Evolutionary conservation across 2,888 invertebrate species (phyloP).

Genomic region (Rotaria sp.): DNA sequence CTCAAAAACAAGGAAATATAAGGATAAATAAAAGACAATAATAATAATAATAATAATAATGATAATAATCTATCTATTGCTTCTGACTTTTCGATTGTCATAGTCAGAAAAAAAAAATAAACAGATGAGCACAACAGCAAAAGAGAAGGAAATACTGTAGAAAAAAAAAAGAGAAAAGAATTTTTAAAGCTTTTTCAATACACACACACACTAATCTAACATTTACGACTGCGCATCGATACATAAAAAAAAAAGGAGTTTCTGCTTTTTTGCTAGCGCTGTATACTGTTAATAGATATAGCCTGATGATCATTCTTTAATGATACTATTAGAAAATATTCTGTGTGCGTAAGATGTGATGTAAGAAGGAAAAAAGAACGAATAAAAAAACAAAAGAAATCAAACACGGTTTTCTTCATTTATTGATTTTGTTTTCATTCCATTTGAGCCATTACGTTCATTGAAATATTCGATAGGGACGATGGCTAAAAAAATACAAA

Average conservation of each 20-base stretch:
- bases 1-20: not conserved
- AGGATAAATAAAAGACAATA: not conserved
- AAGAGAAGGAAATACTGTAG: not conserved
- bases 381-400: not conserved
- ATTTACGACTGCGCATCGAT: not conserved
- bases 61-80: not conserved
- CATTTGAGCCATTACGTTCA: constrained; percentile 20
- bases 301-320: constrained; percentile 2
- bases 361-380: not conserved
- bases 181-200: not conserved
- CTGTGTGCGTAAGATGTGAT: not conserved
- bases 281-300: not conserved
- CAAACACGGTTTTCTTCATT: constrained; percentile 25
- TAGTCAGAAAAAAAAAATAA: not conserved
- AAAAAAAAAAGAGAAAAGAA: not conserved
- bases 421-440: not conserved
- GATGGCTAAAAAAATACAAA: not conserved
- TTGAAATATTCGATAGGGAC: constrained; percentile 30
- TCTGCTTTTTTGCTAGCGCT: not conserved
- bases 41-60: not conserved
- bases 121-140: not conserved
- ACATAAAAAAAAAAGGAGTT: not conserved
- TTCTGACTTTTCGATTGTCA: constrained; percentile 17
- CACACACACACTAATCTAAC: not conserved
- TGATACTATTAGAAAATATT: constrained; percentile 7